Percentiles rank a stretch among this genome's conserved stretches.
These are phyloP conservation scores for Teleogryllus oceanicus DNA, from an alignment of 2,888 invertebrate species.

Conservation along the genomic window DNA sequence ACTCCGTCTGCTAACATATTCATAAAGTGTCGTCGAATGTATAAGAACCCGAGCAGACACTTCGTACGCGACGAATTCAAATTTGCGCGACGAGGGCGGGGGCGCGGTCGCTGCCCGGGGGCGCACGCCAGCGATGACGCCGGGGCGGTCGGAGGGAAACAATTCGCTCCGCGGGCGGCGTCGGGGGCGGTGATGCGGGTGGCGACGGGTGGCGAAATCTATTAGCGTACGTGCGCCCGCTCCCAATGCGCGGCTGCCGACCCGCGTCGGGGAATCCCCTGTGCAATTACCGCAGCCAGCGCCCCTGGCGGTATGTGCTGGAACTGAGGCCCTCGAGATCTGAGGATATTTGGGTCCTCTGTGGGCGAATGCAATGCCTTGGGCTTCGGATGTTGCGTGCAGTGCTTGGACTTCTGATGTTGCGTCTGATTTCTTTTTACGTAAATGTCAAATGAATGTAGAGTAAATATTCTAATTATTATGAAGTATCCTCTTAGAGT, in stretches of 20 bases:
- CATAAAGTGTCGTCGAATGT: conserved; percentile 5
- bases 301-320: neutral
- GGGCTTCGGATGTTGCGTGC: no score
- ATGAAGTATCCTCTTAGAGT: no score
- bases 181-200: neutral
- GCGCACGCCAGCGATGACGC: neutral
- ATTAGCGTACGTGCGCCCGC: neutral
- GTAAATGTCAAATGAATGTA: no score
- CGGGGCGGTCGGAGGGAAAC: neutral
- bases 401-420: no score
- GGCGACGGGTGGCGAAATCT: neutral
- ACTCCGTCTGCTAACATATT: neutral
- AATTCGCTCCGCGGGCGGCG: neutral
- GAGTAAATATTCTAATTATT: no score
- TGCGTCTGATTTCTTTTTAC: no score
- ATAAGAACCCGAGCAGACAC: neutral
- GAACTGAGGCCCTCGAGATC: neutral
- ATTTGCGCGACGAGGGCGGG: neutral
- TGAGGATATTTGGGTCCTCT: neutral
- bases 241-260: neutral
- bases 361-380: neutral
- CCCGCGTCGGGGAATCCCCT: neutral
- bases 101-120: neutral
- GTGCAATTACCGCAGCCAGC: neutral
- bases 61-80: neutral